A percentile compares a stretch with the other conserved stretches of the same genome.
Conservation (phyloP, 2,113 vertebrate genomes). For the Camarhynchus parvulus region DNA sequence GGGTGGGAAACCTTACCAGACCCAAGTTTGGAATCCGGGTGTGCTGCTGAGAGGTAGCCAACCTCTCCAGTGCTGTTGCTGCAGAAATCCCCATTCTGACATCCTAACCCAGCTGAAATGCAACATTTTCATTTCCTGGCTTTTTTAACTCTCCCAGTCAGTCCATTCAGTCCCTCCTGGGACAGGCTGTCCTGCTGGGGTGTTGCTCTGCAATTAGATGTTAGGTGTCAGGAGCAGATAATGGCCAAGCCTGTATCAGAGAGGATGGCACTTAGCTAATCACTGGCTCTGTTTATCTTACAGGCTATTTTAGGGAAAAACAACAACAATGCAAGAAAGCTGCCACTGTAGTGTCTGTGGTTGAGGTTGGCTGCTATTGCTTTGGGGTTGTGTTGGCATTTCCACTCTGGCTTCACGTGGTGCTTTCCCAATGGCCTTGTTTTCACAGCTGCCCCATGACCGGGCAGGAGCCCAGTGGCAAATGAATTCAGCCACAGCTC, state of each 20-base stretch:
- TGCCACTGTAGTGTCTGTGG: not conserved
- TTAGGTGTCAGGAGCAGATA: constrained; percentile 46
- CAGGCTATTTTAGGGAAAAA: constrained; percentile 48
- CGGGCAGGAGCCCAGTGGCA: not conserved
- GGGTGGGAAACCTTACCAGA: not conserved
- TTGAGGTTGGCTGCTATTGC: not conserved
- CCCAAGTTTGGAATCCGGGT: not conserved
- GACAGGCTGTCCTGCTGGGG: constrained; percentile 2
- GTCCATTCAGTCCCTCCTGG: not conserved
- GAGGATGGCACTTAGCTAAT: constrained; percentile 51
- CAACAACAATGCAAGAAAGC: constrained; percentile 8
- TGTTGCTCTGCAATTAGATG: constrained; percentile 25
- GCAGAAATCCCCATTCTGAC: not conserved
- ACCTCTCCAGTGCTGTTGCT: not conserved
- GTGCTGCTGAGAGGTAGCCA: constrained; percentile 17
- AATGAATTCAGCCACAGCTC: not conserved
- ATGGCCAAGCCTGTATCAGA: not conserved
- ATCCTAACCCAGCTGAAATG: constrained; percentile 5
- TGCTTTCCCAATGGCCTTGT: constrained; percentile 46
- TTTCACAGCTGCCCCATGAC: constrained; percentile 67
- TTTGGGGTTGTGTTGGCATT: not conserved
- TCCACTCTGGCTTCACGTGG: not conserved
- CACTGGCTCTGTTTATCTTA: not conserved
- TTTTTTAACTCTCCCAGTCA: not conserved
- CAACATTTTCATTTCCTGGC: not conserved